A percentile compares a stretch with the other conserved stretches of the same genome.
Conservation (phyloP, 2,113 vertebrate species). For the Hepsetus odoe region DNA sequence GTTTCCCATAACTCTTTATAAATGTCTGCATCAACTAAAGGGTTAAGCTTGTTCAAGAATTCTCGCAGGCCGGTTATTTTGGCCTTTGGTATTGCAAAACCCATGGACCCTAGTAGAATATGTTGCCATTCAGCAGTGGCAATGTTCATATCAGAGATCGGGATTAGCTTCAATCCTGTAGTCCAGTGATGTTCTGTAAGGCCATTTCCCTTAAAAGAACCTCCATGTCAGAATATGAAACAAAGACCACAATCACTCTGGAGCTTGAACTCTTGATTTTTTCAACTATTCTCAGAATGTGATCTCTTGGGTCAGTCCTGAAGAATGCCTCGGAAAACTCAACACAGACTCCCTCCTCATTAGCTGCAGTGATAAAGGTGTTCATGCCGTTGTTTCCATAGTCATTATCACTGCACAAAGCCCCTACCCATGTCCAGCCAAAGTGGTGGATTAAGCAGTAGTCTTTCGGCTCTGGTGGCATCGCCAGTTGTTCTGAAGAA, state of each 20-base stretch:
- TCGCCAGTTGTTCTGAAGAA: constrained; percentile 65
- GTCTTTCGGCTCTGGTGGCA: constrained; percentile 60
- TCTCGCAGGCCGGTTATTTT: constrained; percentile 55
- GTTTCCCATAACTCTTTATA: constrained; percentile 60
- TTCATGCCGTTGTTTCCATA: constrained; percentile 65
- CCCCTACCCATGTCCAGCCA: constrained; percentile 65
- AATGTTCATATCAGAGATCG: constrained; percentile 63
- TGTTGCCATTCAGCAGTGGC: constrained; percentile 54
- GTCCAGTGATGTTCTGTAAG: constrained; percentile 58
- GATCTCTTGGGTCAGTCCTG: constrained; percentile 50
- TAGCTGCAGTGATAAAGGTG: constrained; percentile 59
- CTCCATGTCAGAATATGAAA: constrained; percentile 63
- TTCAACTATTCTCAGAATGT: constrained; percentile 56
- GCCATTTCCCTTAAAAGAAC: constrained; percentile 59
- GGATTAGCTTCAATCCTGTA: constrained; percentile 68
- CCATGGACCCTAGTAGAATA: constrained; percentile 61
- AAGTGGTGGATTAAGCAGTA: constrained; percentile 63
- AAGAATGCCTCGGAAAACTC: constrained; percentile 62
- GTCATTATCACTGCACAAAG: constrained; percentile 62
- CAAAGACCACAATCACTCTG: constrained; percentile 65
- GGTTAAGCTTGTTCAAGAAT: constrained; percentile 55
- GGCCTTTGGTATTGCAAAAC: constrained; percentile 63
- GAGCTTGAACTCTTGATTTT: constrained; percentile 59
- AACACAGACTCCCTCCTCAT: constrained; percentile 59
- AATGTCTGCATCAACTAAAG: constrained; percentile 38